Conservation (phyloP, 2,113 vertebrate genomes). For the Bucco capensis region DNA sequence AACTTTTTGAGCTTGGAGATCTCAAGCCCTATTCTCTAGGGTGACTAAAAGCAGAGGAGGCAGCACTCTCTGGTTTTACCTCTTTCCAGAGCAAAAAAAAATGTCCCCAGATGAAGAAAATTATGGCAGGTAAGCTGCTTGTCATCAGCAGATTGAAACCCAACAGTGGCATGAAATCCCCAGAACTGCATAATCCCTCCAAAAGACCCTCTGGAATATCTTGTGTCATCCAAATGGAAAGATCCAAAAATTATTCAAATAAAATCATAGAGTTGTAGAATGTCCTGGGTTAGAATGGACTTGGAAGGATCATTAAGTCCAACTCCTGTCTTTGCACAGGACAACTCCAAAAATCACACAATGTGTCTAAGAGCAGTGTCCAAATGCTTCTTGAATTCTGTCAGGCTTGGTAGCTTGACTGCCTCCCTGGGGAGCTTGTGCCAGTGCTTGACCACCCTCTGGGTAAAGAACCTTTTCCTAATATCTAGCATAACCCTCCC, state of each 20-base stretch:
- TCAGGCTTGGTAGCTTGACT: no score
- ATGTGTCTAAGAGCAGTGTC: no score
- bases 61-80: not conserved
- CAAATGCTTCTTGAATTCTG: no score
- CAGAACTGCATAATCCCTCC: not conserved
- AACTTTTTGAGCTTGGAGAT: not conserved
- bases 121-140: not conserved
- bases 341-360: no score
- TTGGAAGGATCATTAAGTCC: no score
- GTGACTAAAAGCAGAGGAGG: not conserved
- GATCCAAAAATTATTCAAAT: not conserved
- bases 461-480: no score
- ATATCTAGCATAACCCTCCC: no score
- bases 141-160: not conserved
- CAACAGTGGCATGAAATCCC: not conserved
- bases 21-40: not conserved
- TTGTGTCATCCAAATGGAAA: not conserved
- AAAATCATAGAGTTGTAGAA: not conserved
- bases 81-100: not conserved
- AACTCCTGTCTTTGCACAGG: no score
- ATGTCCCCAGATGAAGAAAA: not conserved
- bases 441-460: no score
- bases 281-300: no score
- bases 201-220: not conserved
- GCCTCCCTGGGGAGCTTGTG: no score